A percentile compares a stretch with the other conserved stretches of the same genome.
phyloP scores from a whole-genome alignment of 2,113 vertebrate species.

The Neolamprologus sp. region DNA sequence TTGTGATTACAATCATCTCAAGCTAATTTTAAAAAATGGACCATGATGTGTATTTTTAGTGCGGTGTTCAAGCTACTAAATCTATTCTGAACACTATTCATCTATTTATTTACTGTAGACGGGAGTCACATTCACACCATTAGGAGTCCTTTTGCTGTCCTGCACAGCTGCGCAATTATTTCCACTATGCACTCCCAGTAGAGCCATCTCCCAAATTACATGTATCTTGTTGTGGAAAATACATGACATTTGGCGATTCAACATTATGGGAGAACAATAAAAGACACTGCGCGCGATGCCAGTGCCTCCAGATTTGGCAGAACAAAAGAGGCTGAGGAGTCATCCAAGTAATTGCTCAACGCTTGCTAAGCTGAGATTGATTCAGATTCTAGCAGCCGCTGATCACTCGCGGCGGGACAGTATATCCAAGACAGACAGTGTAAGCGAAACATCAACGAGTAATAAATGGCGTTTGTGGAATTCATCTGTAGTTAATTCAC shows the following conservation, averaged over 20 bases:
- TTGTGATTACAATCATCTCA: not conserved
- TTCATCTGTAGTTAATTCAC: not conserved
- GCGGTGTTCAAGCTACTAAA: not conserved
- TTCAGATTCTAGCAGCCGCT: not conserved
- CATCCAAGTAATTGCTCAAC: conserved; percentile 40
- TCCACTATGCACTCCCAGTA: conserved; percentile 36
- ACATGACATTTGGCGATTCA: conserved; percentile 43
- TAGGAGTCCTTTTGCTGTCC: conserved; percentile 31
- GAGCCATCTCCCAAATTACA: conserved; percentile 48
- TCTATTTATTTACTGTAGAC: conserved; percentile 12
- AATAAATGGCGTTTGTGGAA: not conserved
- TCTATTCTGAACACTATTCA: not conserved
- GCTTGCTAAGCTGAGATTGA: conserved; percentile 21
- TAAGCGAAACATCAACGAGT: not conserved
- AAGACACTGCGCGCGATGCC: not conserved
- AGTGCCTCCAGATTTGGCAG: conserved; percentile 31
- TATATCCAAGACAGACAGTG: not conserved
- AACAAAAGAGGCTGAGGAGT: conserved; percentile 28
- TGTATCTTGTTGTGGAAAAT: conserved; percentile 53
- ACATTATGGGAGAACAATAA: conserved; percentile 42
- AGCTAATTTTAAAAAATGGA: not conserved
- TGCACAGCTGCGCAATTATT: conserved; percentile 59
- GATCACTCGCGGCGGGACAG: not conserved
- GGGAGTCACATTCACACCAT: conserved; percentile 7
- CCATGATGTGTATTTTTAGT: not conserved